Base-by-base conservation (phyloP, 2,113 vertebrate genomes). In the Phrynocephalus versicolor region DNA sequence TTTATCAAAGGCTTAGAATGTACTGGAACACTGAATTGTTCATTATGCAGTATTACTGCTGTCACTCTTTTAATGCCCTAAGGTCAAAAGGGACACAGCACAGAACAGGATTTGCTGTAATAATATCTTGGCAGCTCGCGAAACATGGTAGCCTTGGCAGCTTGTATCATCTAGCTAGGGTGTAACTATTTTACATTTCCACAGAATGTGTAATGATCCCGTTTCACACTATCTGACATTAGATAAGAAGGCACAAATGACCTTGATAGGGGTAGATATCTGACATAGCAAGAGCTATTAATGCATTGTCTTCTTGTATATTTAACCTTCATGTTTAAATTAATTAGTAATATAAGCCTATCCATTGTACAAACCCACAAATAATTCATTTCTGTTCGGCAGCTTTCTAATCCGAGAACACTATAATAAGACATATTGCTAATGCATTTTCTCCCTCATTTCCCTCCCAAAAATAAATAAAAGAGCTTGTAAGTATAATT, bases 121-220 rank as follows among this genome's bases (percentile, higher is more conserved):
- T 60, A 27, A 70, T 15, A n/a, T 73, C 10, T 2, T 16, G 33
- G 12, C 80, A 86, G 30, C 4, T 88, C 70, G 65, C 10, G 27
- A 87, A 82, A 85, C 55, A 45, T 51, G 72, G 65, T 12, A 78
- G 2, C 78, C 21, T 60, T 78, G 81, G 60, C 14, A 83, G 2
- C 27, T 51, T 82, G 9, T 51, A 4, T 6, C 58, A 65, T 70
- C 62, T 78, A 18, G 83, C 78, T 76, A 88, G 19, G 0, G 0
- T 69, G n/a, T 75, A 91, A 89, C 62, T 78, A 55, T 2, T 58
- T 83, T 78, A 85, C 12, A 51, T 86, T 90, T 87, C 85, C 80
- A 88, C 87, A 76, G 77, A 77, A 82, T 84, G 87, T 86, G 15
- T 81, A 89, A 90, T 90, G 87, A 81, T 37, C 33, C n/a, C 39